Percentiles rank a stretch among this genome's conserved stretches.
Conservation (phyloP, 2,113 vertebrate genomes). For the Silurus meridionalis region DNA sequence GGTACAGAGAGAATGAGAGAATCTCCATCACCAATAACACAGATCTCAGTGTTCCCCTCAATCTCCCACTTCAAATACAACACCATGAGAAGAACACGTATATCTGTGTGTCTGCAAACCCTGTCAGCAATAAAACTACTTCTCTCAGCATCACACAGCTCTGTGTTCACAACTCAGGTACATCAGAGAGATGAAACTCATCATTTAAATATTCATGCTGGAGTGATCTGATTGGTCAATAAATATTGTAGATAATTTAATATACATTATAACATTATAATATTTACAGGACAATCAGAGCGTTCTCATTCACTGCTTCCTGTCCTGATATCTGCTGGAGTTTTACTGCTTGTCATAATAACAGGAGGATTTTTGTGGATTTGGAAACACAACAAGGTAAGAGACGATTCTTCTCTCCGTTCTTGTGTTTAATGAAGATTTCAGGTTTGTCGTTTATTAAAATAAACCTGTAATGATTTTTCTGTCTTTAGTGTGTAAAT, state of each 20-base stretch:
- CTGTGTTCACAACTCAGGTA: background rate
- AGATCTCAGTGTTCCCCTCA: no score
- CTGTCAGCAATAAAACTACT: no score
- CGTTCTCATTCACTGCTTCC: background rate
- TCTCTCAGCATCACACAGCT: no score
- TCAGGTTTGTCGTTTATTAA: rapidly evolving
- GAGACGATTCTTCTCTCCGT: background rate
- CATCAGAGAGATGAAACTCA: no score
- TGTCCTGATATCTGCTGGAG: background rate
- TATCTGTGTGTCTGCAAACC: no score
- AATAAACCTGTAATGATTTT: background rate
- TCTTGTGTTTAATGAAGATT: background rate
- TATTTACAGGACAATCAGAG: background rate
- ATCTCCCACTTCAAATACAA: no score
- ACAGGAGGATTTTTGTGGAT: background rate
- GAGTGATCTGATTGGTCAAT: no score
- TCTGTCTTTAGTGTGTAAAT: background rate
- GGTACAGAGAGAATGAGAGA: no score
- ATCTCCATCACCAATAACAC: no score
- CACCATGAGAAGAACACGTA: no score
- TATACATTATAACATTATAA: background rate
- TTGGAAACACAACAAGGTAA: constrained; percentile 1
- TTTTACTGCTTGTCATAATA: background rate
- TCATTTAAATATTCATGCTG: no score
- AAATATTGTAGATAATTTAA: no score